A percentile compares a stretch with the other conserved stretches of the same genome.
These are phyloP conservation scores for Synanthedon andrenaeformis DNA, from an alignment of 2,888 invertebrate species.

Conservation along the genomic window DNA sequence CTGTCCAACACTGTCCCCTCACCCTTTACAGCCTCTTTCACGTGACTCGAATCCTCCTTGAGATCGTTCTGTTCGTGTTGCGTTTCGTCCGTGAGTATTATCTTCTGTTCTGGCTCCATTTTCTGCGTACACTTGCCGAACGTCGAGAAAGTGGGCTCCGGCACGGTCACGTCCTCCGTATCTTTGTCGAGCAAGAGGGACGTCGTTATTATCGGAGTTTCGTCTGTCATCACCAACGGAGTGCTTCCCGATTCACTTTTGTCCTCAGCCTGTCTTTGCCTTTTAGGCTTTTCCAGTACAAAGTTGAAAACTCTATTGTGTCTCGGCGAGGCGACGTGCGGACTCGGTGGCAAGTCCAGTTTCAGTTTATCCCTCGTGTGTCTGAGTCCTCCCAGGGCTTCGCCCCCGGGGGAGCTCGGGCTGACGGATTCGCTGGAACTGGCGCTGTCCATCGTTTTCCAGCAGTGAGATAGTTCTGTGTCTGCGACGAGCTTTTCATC, in stretches of 20 bases:
- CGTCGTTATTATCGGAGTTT: constrained; percentile 47
- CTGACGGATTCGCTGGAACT: constrained; percentile 59
- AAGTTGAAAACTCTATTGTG: constrained; percentile 57
- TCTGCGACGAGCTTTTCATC: constrained; percentile 35
- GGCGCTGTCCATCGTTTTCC: constrained; percentile 45
- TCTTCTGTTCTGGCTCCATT: constrained; percentile 34
- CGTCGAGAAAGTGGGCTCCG: constrained; percentile 70
- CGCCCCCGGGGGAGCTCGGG: constrained; percentile 51
- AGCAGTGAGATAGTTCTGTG: constrained; percentile 20
- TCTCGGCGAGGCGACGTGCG: constrained; percentile 51
- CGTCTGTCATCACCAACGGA: constrained; percentile 55
- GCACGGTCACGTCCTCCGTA: constrained; percentile 28
- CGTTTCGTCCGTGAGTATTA: constrained; percentile 33
- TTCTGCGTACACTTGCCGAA: constrained; percentile 63
- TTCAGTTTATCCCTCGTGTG: constrained; percentile 80
- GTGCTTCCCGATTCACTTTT: constrained; percentile 16
- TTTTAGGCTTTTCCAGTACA: constrained; percentile 48
- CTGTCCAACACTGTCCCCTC: constrained; percentile 74
- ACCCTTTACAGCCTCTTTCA: constrained; percentile 46
- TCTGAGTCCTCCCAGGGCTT: constrained; percentile 75
- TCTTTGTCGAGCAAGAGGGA: constrained; percentile 30
- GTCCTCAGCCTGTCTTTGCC: constrained; percentile 20
- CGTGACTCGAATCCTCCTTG: constrained; percentile 21
- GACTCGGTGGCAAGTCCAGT: constrained; percentile 75
- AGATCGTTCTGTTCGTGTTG: constrained; percentile 12